Conservation (phyloP, 1,140 invertebrate species). For the Lasioglossum baleicum region DNA sequence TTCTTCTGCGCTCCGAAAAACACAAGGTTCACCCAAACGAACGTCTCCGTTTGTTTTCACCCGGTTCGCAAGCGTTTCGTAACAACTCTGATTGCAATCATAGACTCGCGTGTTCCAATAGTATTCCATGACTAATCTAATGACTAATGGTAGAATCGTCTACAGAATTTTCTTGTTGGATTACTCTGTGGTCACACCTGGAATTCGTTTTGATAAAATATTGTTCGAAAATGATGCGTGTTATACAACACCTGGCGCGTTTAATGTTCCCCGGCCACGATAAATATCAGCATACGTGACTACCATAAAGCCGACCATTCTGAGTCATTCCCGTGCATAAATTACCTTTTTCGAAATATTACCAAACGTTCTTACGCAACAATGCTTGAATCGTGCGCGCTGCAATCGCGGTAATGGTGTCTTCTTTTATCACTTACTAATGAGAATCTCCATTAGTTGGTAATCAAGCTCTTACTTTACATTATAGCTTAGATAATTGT, state of each 20-base stretch:
- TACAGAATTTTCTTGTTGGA: not conserved
- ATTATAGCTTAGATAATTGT: too few species aligned
- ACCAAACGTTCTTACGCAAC: conserved; percentile 13
- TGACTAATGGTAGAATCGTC: not conserved
- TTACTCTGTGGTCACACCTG: not conserved
- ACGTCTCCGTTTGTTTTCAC: conserved; percentile 19
- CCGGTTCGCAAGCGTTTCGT: not conserved
- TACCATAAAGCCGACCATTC: not conserved
- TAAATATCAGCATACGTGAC: conserved; percentile 11
- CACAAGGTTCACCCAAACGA: not conserved
- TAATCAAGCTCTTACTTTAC: too few species aligned
- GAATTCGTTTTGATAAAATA: not conserved
- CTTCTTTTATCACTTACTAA: too few species aligned
- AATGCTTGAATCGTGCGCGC: not conserved
- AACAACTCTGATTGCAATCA: conserved; percentile 4
- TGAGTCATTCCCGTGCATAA: conserved; percentile 16
- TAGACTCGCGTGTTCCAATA: too few species aligned
- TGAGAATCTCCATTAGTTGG: too few species aligned
- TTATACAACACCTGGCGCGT: not conserved
- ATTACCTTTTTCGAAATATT: conserved; percentile 4
- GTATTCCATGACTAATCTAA: not conserved
- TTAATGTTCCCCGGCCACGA: not conserved
- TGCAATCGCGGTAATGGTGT: too few species aligned
- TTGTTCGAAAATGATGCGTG: not conserved
- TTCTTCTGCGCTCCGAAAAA: not conserved